Conservation (phyloP, 2,888 invertebrate genomes). For the Lydus trimaculatus region DNA sequence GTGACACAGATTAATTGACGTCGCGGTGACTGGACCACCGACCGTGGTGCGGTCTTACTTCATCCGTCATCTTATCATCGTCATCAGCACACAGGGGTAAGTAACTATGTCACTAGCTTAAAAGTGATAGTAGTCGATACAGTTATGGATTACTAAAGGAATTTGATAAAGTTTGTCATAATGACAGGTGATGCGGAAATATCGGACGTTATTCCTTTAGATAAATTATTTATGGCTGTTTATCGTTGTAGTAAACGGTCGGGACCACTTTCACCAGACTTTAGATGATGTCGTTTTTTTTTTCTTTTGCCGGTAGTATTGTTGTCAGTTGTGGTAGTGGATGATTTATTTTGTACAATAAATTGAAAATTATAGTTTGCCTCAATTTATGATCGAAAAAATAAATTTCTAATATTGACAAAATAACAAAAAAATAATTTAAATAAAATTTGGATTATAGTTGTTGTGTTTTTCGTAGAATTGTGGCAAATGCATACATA, state of each 20-base stretch:
- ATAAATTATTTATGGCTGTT: conserved; percentile 20
- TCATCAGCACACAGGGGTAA: conserved; percentile 17
- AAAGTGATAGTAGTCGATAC: conserved; percentile 34
- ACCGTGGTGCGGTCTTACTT: conserved; percentile 43
- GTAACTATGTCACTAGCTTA: conserved; percentile 28
- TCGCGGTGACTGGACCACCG: conserved; percentile 37
- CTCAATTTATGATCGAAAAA: no score
- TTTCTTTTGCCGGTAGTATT: not conserved
- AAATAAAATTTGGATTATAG: not conserved
- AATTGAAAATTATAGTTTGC: not conserved
- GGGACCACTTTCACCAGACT: not conserved
- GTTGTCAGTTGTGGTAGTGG: not conserved
- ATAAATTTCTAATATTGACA: not conserved
- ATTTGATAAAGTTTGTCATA: conserved; percentile 26
- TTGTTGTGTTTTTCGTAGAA: not conserved
- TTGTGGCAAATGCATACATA: not conserved
- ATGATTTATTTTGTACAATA: not conserved
- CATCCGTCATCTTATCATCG: conserved; percentile 47
- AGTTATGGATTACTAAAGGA: conserved; percentile 25
- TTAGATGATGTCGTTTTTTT: not conserved
- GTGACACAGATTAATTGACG: conserved; percentile 54
- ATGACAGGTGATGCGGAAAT: conserved; percentile 26
- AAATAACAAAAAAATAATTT: not conserved
- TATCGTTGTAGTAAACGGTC: not conserved
- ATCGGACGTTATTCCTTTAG: conserved; percentile 12